phyloP scores from a whole-genome alignment of 1,140 invertebrate species.

The Seison nebaliae region DNA sequence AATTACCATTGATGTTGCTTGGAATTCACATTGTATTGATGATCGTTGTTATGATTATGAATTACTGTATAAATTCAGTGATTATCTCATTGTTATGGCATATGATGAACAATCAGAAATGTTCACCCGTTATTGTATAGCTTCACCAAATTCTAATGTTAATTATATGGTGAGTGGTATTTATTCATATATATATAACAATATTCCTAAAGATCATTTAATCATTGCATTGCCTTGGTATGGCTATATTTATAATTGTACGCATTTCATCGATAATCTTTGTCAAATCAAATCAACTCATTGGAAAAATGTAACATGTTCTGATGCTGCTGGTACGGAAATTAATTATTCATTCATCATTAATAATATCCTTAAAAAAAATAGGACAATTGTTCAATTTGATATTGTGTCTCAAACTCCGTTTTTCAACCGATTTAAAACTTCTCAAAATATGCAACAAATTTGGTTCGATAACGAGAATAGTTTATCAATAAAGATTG shows the following conservation, averaged over 20 bases:
- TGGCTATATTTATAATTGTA: constrained; percentile 34
- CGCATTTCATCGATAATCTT: constrained; percentile 15
- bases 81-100: constrained; percentile 30
- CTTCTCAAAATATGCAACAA: constrained; percentile 17
- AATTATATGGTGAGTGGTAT: constrained; percentile 8
- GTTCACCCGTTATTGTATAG: constrained; percentile 20
- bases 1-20: constrained; percentile 29
- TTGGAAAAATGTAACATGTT: constrained; percentile 27
- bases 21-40: constrained; percentile 26
- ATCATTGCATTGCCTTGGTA: constrained; percentile 50
- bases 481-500: constrained; percentile 20
- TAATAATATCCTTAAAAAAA: too few species aligned
- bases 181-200: constrained; percentile 7
- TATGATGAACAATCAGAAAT: constrained; percentile 31
- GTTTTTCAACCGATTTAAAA: constrained; percentile 24
- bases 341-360: constrained; percentile 17
- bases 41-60: constrained; percentile 27
- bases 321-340: constrained; percentile 27
- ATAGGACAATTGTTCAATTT: constrained; percentile 16
- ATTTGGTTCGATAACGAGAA: constrained; percentile 22
- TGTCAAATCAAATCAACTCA: constrained; percentile 24
- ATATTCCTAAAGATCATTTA: background rate
- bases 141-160: constrained; percentile 22
- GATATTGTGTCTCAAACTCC: constrained; percentile 16
- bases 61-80: constrained; percentile 18